Percentiles rank a stretch among this genome's conserved stretches.
phyloP scores from a whole-genome alignment of 2,797 vertebrate genomes.

The Psittacula derbiana region DNA sequence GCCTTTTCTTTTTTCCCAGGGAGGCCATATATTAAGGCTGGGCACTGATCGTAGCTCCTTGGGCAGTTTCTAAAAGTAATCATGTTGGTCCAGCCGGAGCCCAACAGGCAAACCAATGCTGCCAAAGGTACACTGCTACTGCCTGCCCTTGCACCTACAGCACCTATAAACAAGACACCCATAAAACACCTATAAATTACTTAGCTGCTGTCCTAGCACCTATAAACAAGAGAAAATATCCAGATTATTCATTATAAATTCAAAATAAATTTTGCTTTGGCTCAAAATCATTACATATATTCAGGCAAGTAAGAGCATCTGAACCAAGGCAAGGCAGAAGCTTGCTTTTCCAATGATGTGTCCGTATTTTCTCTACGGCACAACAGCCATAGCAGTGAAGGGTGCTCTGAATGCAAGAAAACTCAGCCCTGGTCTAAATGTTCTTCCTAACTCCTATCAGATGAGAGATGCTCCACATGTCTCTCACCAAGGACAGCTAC shows the following conservation, averaged over 20 bases:
- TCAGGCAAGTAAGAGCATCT: not conserved
- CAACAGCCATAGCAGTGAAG: fast-evolving
- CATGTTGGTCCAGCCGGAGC: fast-evolving
- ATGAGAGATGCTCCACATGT: not conserved
- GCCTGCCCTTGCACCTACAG: not conserved
- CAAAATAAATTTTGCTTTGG: not conserved
- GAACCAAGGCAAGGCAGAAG: not conserved
- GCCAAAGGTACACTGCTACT: not conserved
- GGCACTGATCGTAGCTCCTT: not conserved
- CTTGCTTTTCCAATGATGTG: not conserved
- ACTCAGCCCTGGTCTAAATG: not conserved
- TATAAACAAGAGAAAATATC: not conserved
- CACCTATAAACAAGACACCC: not conserved
- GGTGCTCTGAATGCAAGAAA: not conserved
- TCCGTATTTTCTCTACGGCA: not conserved
- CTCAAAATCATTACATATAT: not conserved
- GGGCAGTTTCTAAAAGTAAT: not conserved
- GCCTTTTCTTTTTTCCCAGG: not conserved
- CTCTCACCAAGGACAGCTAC: not conserved
- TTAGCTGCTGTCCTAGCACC: not conserved
- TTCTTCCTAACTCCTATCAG: not conserved
- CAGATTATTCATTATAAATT: not conserved
- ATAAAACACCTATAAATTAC: not conserved
- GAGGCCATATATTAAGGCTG: not conserved
- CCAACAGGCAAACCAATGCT: not conserved